phyloP scores from a whole-genome alignment of 2,113 vertebrate species.

The Proterorhinus semilunaris region DNA sequence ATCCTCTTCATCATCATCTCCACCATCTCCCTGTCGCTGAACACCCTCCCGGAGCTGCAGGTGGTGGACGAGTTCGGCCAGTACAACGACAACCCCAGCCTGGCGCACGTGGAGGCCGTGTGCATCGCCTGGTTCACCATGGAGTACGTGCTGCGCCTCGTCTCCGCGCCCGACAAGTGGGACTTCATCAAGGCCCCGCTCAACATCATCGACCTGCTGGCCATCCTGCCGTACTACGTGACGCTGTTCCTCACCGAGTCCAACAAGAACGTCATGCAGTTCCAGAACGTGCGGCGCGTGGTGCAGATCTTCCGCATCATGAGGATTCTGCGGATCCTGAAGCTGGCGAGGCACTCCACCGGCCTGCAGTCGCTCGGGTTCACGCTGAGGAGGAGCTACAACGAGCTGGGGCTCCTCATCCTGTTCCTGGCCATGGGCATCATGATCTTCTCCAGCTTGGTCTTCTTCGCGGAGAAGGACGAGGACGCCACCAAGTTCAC shows the following conservation, averaged over 20 bases:
- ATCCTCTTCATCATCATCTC: conserved; percentile 97
- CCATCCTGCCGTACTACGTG: conserved; percentile 95
- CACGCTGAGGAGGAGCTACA: conserved; percentile 93
- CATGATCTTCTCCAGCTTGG: conserved; percentile 99
- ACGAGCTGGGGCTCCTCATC: conserved; percentile 93
- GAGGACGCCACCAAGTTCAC: conserved; percentile 98
- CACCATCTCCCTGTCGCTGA: conserved; percentile 96
- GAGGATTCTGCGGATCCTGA: conserved; percentile 95
- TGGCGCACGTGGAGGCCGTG: conserved; percentile 95
- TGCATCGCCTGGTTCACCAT: conserved; percentile 99
- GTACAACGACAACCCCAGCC: conserved; percentile 90
- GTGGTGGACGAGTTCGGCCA: conserved; percentile 92
- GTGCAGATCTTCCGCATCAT: conserved; percentile 99
- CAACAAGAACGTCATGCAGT: conserved; percentile 95
- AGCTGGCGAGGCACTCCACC: conserved; percentile 94
- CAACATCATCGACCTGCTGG: conserved; percentile 95
- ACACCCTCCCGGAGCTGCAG: conserved; percentile 96
- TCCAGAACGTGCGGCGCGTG: conserved; percentile 95
- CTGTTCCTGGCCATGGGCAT: conserved; percentile 98
- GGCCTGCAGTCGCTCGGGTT: conserved; percentile 97
- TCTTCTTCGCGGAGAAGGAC: conserved; percentile 98
- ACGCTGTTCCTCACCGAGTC: conserved; percentile 98
- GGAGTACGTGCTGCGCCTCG: conserved; percentile 93
- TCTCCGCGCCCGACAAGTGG: conserved; percentile 97
- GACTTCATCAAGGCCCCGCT: conserved; percentile 96